Evolutionary conservation across 2,797 vertebrate species (phyloP), one percentile per base, ranked within the genome.

Genomic region (Threskiornis aethiopicus): DNA sequence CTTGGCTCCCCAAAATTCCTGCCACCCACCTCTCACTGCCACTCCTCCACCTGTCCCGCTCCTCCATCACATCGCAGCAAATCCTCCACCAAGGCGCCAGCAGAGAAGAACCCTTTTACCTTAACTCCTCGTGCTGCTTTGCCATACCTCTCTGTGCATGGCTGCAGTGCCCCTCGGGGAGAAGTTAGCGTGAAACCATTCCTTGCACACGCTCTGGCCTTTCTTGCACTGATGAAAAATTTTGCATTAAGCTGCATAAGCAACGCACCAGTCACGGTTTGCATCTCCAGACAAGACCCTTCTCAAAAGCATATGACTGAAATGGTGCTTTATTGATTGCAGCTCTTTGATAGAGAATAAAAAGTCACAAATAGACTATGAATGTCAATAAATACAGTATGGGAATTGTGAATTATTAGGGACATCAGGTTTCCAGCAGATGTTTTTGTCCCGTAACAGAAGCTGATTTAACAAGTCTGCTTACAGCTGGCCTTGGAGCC

Each of bases 381-480:
- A 82, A 96, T 94, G 81, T 96, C 83, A 87, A 95, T 92, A 97
- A 87, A 89, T 95, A 91, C 81, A 76, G 80, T 79, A 75, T 65
- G 88, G 93, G 95, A 95, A 49, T 58, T 95, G 92, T 95, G 96
- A 97, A 89, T 92, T 95, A 95, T 96, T 96, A 89, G 93, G 92
- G 96, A 97, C 95, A 94, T 57, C 49, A 62, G 79, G 92, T 91
- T 93, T 67, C 93, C 95, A 96, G 93, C 95, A 98, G 94, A 98
- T 97, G 96, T 97, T 97, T 97, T 95, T 94, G 85, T 94, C 88
- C 95, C 13, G 14, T 97, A 94, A 94, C 80, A 92, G 96, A 95
- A 96, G 94, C 95, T 93, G 87, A 97, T 96, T 97, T 96, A 96
- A 94, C 96, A 97, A 96, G 93, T 88, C 95, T 97, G 90, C 93